A percentile compares a stretch with the other conserved stretches of the same genome.
phyloP scores from a whole-genome alignment of 2,113 vertebrate genomes.

The Ictidomys tridecemlineatus region DNA sequence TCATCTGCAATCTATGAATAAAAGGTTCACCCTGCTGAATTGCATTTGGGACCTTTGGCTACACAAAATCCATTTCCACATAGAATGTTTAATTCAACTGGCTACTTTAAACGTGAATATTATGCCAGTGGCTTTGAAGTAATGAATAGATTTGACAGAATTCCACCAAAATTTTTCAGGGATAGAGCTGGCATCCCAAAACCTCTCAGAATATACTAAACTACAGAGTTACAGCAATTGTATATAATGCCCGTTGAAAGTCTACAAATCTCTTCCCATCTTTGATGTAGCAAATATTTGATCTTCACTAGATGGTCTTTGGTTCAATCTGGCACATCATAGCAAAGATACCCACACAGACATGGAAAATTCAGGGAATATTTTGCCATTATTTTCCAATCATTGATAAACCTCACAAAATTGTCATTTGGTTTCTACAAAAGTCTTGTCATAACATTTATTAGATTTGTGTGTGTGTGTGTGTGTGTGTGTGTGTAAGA shows the following conservation, averaged over 20 bases:
- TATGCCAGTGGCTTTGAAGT: neutral
- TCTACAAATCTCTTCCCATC: neutral
- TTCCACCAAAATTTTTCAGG: neutral
- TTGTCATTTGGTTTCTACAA: neutral
- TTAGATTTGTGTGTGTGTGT: neutral
- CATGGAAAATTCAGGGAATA: neutral
- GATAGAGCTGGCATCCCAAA: neutral
- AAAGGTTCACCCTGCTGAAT: neutral
- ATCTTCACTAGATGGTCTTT: neutral
- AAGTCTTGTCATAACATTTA: constrained; percentile 48
- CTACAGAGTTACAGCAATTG: neutral
- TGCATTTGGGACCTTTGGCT: neutral
- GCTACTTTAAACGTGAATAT: neutral
- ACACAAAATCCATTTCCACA: neutral
- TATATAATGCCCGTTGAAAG: too few relatives aligned
- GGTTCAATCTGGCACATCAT: neutral
- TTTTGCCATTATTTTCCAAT: constrained; percentile 34
- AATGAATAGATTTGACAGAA: neutral
- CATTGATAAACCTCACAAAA: neutral
- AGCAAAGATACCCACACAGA: neutral
- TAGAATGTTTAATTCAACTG: neutral
- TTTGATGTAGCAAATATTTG: neutral
- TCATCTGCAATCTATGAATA: neutral
- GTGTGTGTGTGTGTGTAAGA: neutral
- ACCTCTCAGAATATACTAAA: neutral